phyloP scores from a whole-genome alignment of 2,113 vertebrate genomes.

The Lynx canadensis region DNA sequence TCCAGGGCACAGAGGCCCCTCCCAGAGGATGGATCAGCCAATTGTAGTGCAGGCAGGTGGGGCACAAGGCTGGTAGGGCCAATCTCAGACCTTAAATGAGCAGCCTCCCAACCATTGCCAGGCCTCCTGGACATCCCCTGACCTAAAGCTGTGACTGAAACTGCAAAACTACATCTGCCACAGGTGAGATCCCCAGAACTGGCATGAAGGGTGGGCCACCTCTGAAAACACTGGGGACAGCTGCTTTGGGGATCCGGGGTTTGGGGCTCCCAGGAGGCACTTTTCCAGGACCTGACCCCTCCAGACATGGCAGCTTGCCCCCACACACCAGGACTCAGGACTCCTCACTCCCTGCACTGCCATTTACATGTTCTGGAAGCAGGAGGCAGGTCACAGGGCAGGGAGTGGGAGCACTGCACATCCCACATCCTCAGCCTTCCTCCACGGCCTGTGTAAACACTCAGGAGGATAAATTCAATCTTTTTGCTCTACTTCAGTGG shows the following conservation, averaged over 20 bases:
- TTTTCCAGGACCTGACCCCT: not conserved
- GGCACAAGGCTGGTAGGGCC: accelerated
- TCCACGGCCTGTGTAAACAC: not conserved
- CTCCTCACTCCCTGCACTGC: too few species aligned
- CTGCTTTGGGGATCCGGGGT: not conserved
- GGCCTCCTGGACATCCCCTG: not conserved
- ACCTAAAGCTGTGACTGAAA: accelerated
- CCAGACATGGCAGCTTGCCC: not conserved
- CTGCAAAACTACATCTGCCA: too few species aligned
- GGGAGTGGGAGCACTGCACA: not conserved
- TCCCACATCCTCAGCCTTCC: not conserved
- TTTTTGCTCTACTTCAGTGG: not conserved
- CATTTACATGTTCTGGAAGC: not conserved
- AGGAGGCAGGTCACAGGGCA: accelerated
- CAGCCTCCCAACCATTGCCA: accelerated
- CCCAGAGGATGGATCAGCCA: not conserved
- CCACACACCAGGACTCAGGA: not conserved
- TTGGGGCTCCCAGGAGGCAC: not conserved
- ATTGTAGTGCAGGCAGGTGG: accelerated
- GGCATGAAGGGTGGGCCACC: not conserved
- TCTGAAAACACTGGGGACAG: too few species aligned
- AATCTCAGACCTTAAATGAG: not conserved
- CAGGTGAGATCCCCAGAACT: not conserved
- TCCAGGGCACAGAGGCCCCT: not conserved
- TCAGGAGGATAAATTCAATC: not conserved